Evolutionary conservation across 1,140 invertebrate genomes (phyloP), one percentile per base, ranked within the genome.

Genomic region (Condylostylus longicornis): DNA sequence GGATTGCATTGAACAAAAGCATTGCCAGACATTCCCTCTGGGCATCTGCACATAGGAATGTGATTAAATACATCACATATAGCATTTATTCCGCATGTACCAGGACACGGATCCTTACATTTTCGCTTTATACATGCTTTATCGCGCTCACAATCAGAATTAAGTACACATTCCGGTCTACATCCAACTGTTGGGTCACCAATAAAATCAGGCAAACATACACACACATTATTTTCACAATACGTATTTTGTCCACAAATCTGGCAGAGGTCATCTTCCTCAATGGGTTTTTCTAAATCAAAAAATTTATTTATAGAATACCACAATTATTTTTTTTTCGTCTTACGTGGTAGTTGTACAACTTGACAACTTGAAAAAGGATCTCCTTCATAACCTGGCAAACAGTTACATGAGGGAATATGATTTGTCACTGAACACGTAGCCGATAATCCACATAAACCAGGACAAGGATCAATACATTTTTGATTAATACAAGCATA

Each of bases 221-320:
- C 80, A 47, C 83, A 87, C 0, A 77, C 76, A 23, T 79, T 77
- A 42, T 69, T 72, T 31, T 73, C 75, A 51, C 84, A 88, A 38
- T 79, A 69, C 1, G 82, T 77, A 51, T 86, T 81, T 1, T 79
- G 79, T 15, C 84, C 84, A 51, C 83, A 89, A 20, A 75, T 74
- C 42, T 57, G 46, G 43, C 57, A 30, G 42, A 53, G 48, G 44
- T 68, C 45, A 44, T 53, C 45, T 2, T 44, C 22, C 5, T 43
- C 45, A 19, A 18, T 46, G 50, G 30, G 57, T 45, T 57, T 31
- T 43, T 3, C 54, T 57, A 65, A 72, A 47, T 64, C 65, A 44
- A 31, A 47, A 42, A 18, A 31, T 28, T 51, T 62, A 37, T 22
- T 6, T 40, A 18, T 5, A n/a, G 17, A 5, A 25, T 25, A 25